Conservation (phyloP, 2,888 invertebrate genomes). For the Harpagoxenus sublaevis region DNA sequence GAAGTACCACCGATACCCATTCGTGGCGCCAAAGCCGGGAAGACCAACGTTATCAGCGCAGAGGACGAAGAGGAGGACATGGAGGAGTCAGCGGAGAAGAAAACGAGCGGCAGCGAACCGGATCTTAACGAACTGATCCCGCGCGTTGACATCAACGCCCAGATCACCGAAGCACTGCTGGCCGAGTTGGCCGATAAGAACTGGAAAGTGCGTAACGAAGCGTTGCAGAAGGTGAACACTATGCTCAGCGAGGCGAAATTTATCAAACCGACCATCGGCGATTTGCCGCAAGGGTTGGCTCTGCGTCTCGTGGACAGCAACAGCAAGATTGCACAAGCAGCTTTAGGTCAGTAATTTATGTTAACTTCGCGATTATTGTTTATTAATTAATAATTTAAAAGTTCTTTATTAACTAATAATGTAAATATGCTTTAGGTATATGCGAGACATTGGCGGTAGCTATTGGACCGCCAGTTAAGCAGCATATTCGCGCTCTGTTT, state of each 20-base stretch:
- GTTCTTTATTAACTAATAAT: neutral
- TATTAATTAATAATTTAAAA: neutral
- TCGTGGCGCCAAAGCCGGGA: conserved; percentile 78
- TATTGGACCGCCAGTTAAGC: conserved; percentile 94
- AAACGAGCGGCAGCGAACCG: conserved; percentile 86
- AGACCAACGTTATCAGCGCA: conserved; percentile 51
- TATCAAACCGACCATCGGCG: conserved; percentile 94
- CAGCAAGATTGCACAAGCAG: conserved; percentile 95
- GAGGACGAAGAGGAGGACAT: conserved; percentile 85
- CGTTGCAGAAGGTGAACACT: conserved; percentile 88
- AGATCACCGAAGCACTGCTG: conserved; percentile 93
- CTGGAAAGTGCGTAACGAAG: conserved; percentile 92
- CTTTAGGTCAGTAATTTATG: conserved; percentile 86
- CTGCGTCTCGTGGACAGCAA: conserved; percentile 95
- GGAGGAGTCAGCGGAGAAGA: conserved; percentile 84
- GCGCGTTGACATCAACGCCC: conserved; percentile 93
- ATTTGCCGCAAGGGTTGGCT: conserved; percentile 93
- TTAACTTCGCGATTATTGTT: neutral
- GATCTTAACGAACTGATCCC: conserved; percentile 90
- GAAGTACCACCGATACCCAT: conserved; percentile 77
- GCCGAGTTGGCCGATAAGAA: conserved; percentile 95
- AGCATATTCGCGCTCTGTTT: conserved; percentile 93
- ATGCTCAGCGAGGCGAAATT: conserved; percentile 92
- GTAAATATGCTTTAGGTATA: conserved; percentile 87
- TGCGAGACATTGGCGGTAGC: conserved; percentile 94